A percentile compares a stretch with the other conserved stretches of the same genome.
These are phyloP conservation scores for Phyllotreta striolata DNA, from an alignment of 2,888 invertebrate genomes.

Conservation along the genomic window DNA sequence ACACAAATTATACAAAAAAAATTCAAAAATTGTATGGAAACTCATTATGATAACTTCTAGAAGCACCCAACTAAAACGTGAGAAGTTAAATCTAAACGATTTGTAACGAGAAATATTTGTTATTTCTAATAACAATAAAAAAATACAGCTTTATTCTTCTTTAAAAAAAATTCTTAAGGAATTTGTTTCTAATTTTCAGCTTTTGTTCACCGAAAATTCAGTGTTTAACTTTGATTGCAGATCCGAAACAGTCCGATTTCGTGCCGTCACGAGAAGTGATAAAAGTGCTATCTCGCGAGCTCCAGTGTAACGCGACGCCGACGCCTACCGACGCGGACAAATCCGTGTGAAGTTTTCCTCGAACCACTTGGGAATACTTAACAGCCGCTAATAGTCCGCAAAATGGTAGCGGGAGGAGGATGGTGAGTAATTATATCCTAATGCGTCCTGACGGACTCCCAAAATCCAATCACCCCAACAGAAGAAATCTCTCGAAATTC, in stretches of 20 bases:
- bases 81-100: too few species aligned
- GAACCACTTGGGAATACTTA: conserved; percentile 15
- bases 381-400: conserved; percentile 7
- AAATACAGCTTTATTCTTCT: too few species aligned
- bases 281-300: conserved; percentile 23
- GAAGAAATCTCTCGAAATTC: too few species aligned
- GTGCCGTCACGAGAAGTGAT: conserved; percentile 12
- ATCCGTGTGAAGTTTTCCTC: conserved; percentile 22
- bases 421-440: conserved; percentile 24
- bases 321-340: conserved; percentile 16
- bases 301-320: conserved; percentile 17
- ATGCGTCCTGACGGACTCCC: neutral
- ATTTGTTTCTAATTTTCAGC: too few species aligned
- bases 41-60: too few species aligned
- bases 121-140: too few species aligned
- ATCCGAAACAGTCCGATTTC: conserved; percentile 20
- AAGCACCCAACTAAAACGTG: too few species aligned
- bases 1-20: too few species aligned
- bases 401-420: conserved; percentile 34
- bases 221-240: conserved; percentile 9
- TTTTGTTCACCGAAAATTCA: neutral
- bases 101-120: too few species aligned
- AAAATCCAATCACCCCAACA: too few species aligned
- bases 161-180: too few species aligned
- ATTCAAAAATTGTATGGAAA: too few species aligned